These are phyloP conservation scores for Limosa lapponica DNA, from an alignment of 2,797 vertebrate species.

Conservation along the genomic window DNA sequence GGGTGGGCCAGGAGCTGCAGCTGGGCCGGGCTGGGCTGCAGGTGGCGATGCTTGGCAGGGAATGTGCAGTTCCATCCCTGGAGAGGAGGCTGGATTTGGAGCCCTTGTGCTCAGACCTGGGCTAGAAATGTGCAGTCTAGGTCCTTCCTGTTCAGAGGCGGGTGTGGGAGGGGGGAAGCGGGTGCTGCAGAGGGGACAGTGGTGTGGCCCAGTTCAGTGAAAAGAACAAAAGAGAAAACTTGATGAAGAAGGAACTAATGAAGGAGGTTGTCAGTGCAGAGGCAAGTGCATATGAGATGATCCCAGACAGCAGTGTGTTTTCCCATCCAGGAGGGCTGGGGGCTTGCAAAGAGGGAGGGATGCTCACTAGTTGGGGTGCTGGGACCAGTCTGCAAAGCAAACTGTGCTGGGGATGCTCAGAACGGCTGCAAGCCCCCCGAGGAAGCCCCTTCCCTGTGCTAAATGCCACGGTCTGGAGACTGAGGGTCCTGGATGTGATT, in stretches of 20 bases:
- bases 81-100: background rate
- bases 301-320: background rate
- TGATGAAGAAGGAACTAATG: background rate
- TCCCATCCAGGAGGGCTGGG: background rate
- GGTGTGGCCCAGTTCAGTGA: background rate
- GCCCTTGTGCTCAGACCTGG: background rate
- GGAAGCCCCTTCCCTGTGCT: background rate
- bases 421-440: rapidly evolving
- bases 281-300: background rate
- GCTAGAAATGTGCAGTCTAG: background rate
- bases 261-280: background rate
- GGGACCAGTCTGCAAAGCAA: background rate
- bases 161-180: background rate
- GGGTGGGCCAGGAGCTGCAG: background rate
- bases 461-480: background rate
- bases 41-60: background rate
- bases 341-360: background rate
- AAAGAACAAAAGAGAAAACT: background rate
- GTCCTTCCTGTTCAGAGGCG: background rate
- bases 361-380: background rate
- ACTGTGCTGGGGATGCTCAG: background rate
- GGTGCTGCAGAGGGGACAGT: rapidly evolving
- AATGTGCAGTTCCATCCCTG: background rate
- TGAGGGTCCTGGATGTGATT: background rate
- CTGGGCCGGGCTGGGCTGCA: background rate